Evolutionary conservation across 2,113 vertebrate genomes (phyloP).

Genomic region (Ranitomeya variabilis): DNA sequence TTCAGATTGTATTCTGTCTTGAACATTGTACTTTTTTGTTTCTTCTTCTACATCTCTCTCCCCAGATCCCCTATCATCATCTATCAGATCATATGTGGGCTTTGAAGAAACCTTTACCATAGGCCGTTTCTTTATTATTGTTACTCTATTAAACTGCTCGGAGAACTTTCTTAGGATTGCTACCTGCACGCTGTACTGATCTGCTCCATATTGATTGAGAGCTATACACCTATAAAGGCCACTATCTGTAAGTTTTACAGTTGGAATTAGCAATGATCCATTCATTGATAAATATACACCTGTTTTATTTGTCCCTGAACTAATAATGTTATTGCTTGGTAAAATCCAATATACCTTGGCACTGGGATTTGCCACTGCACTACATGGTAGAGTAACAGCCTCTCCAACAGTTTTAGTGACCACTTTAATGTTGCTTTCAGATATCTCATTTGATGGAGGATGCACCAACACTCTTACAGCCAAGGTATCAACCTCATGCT

Average conservation of each 20-base stretch:
- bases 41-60: slow-evolving; percentile 47
- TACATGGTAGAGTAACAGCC: slow-evolving; percentile 74
- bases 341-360: slow-evolving; percentile 87
- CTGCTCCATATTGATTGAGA: slow-evolving; percentile 79
- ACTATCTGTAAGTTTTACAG: slow-evolving; percentile 71
- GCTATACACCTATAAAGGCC: slow-evolving; percentile 89
- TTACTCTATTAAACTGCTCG: slow-evolving; percentile 67
- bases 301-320: slow-evolving; percentile 69
- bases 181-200: slow-evolving; percentile 74
- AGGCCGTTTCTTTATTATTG: slow-evolving; percentile 71
- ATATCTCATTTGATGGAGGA: slow-evolving; percentile 65
- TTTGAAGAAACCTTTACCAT: slow-evolving; percentile 69
- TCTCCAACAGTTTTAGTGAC: slow-evolving; percentile 72
- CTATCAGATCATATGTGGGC: slow-evolving; percentile 63
- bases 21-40: slow-evolving; percentile 33
- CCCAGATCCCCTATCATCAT: slow-evolving; percentile 81
- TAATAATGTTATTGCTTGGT: slow-evolving; percentile 73
- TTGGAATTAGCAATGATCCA: slow-evolving; percentile 77
- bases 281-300: slow-evolving; percentile 69
- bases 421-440: slow-evolving; percentile 62
- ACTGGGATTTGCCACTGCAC: slow-evolving; percentile 73
- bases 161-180: slow-evolving; percentile 68
- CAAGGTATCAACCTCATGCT: slow-evolving; percentile 69
- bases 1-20: slow-evolving; percentile 61
- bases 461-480: slow-evolving; percentile 77